Evolutionary conservation across 2,113 vertebrate species (phyloP).

Genomic region (Alaudala cheleensis): DNA sequence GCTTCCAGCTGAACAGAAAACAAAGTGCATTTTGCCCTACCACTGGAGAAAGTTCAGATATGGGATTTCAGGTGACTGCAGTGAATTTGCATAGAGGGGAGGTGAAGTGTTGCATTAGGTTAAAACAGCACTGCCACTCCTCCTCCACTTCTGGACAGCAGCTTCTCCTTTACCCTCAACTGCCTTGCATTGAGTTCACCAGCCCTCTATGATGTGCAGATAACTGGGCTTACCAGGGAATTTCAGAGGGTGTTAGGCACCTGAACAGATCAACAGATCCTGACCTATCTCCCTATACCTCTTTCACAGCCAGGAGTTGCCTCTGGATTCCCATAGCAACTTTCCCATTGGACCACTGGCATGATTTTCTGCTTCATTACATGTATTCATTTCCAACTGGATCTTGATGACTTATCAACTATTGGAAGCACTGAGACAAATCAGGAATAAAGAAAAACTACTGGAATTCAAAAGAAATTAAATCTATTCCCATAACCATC

Average conservation of each 20-base stretch:
- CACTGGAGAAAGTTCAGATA: background rate
- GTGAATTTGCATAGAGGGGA: background rate
- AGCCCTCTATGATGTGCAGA: background rate
- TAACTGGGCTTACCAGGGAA: background rate
- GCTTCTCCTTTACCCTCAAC: background rate
- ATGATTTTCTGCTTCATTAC: background rate
- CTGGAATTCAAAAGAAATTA: background rate
- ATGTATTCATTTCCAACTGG: background rate
- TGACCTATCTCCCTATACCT: background rate
- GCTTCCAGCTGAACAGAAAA: background rate
- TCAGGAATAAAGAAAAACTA: background rate
- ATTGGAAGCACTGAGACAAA: background rate
- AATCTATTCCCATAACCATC: background rate
- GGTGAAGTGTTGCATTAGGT: background rate
- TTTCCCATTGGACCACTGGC: background rate
- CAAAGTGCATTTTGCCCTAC: background rate
- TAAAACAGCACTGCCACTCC: background rate
- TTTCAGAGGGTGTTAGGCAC: background rate
- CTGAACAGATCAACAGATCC: background rate
- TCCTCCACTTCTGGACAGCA: background rate
- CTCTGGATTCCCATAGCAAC: background rate
- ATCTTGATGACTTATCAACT: background rate
- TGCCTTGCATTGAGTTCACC: background rate
- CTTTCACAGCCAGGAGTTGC: background rate
- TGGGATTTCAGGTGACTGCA: background rate